Evolutionary conservation across 2,888 invertebrate genomes (phyloP), one percentile per base, ranked within the genome.

Genomic region (Micropterix aruncella): DNA sequence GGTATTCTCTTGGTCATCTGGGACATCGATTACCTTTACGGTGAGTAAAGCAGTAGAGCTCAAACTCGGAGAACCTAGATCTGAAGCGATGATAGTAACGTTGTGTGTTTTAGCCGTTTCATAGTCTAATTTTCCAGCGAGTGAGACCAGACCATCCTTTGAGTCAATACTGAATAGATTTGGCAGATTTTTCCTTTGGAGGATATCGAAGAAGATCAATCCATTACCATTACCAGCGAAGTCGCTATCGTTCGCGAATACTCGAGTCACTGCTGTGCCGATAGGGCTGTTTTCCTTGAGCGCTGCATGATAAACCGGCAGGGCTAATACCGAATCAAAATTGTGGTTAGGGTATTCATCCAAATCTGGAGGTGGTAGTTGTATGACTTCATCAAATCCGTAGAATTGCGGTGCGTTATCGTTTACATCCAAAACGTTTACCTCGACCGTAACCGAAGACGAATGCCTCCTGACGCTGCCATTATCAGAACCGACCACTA

Each of bases 191-290:
- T 75, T 79, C 49, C 72, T 72, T 47, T 82, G 78, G 1, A 80
- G 76, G 39, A 90, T 67, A 52, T 84, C 83, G 52, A 83, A 91
- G 1, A 90, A 63, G 2, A 91, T 78, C 38, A 89, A 62, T 0
- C 90, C 90, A 56, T 91, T 91, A n/a, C 90, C 90, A 56, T 90
- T 89, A 1, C 86, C 85, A 38, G 79, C 64, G 52, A 86, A 87
- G 59, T 92, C 91, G 12, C 84, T 79, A 61, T 92, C 91, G 50
- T 89, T 88, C 1, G 91, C 91, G 48, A 75, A 80, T 2, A 91
- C 77, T 60, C 78, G 79, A 1, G 80, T 77, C 1, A 91, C 80
- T 39, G 79, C 67, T 37, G 81, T 80, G 7, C 90, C 89, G 1
- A 84, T 71, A 2, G 81, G 79, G 12, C 79, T 75, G 57, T 86